Base-by-base conservation (phyloP, 2,797 vertebrate genomes). In the Pseudopleuronectes americanus region DNA sequence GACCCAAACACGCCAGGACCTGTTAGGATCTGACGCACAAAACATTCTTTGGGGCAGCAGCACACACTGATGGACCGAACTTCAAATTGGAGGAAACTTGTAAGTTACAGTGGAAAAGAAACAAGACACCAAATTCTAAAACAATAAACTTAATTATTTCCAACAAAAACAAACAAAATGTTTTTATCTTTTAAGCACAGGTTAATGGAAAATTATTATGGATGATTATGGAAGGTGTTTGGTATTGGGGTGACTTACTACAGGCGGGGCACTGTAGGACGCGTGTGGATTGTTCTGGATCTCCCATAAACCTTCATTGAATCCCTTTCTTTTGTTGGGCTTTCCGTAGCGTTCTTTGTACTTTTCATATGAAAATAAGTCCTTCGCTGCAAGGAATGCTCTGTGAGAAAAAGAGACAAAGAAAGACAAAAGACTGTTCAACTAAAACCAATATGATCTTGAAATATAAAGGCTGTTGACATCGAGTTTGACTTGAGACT, bases 261-360 rank as follows among this genome's bases (percentile, higher is more conserved):
- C 92, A 84, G 96, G 96, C 2, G 92, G 92, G 0, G 96, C 95
- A 4, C 93, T 98, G 92, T 99, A 99, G 84, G 96, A 99, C 75
- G 97, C 97, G 17, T 99, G 96, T 28, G 98, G 98, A 83, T 98
- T 99, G 93, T 98, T 98, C 91, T 99, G 96, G 83, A 99, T 99
- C 87, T 99, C 98, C 97, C 98, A 99, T 90, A 99, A 93, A 69
- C 98, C 98, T 87, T 99, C 98, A 77, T 99, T 99, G 92, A 99
- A 99, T 71, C 98, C 98, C 95, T 99, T 99, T 77, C 98, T 95
- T 92, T 99, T 99, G 94, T 99, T 99, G 71, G 97, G 96, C 68
- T 99, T 99, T 45, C 97, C 97, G 16, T 97, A 99, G 79, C 97
- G 97, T 48, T 99, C 98, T 64, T 94, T 95, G 76, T 94, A 96